These are phyloP conservation scores for mouse (Mus musculus) DNA, from an alignment of 2,113 vertebrate species.

Conservation along the genomic window GRCm39 chr5:46309001-46309500, in stretches of 20 bases:
- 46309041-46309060: slow-evolving; percentile 20
- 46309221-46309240: slow-evolving; percentile 54
- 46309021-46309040: background rate
- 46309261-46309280: slow-evolving; percentile 41
- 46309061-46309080: background rate
- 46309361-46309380: slow-evolving; percentile 77
- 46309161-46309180: slow-evolving; percentile 15
- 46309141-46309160: background rate
- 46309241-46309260: slow-evolving; percentile 49
- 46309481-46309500: slow-evolving; percentile 10
- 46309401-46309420: slow-evolving; percentile 69
- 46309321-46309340: slow-evolving; percentile 74
- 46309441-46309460: slow-evolving; percentile 64
- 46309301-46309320: slow-evolving; percentile 72
- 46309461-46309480: slow-evolving; percentile 53
- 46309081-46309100: background rate
- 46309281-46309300: slow-evolving; percentile 74
- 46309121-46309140: background rate
- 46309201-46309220: slow-evolving; percentile 21
- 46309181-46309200: background rate
- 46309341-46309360: slow-evolving; percentile 77
- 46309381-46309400: slow-evolving; percentile 77
- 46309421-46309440: slow-evolving; percentile 69
- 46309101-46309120: slow-evolving; percentile 35
- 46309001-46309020: background rate